phyloP scores from a whole-genome alignment of 2,797 vertebrate genomes.

The Tympanoctomys barrerae region DNA sequence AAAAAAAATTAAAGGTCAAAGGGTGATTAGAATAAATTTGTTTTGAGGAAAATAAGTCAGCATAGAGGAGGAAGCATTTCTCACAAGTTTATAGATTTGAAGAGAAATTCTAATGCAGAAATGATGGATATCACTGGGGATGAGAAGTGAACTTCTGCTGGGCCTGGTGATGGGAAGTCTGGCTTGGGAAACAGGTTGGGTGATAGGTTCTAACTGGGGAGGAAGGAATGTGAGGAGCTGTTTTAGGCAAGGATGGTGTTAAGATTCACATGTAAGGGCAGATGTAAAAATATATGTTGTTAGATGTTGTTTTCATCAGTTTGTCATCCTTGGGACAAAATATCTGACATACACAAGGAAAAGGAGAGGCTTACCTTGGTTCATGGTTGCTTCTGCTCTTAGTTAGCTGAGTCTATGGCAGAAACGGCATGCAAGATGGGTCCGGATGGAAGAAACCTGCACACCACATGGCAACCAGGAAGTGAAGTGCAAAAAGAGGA shows the following conservation, averaged over 20 bases:
- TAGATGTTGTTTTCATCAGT: neutral
- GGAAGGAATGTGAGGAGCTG: neutral
- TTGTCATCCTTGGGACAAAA: neutral
- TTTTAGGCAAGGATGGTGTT: neutral
- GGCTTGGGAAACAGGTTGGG: neutral
- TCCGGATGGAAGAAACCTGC: neutral
- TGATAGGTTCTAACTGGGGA: neutral
- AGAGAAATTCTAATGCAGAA: neutral
- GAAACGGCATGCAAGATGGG: neutral
- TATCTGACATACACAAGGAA: neutral
- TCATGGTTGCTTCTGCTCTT: neutral
- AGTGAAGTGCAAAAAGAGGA: neutral
- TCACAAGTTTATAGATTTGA: neutral
- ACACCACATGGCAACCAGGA: neutral
- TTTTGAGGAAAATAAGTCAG: slow-evolving; percentile 3
- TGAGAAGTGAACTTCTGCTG: neutral
- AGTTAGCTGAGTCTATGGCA: neutral
- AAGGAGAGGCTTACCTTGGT: neutral
- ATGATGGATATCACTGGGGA: rapidly evolving
- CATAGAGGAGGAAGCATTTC: neutral
- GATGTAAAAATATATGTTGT: neutral
- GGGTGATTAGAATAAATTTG: neutral
- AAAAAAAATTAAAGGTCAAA: neutral
- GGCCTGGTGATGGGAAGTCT: neutral
- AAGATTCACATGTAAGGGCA: neutral